A percentile compares a stretch with the other conserved stretches of the same genome.
Evolutionary conservation across 2,888 invertebrate genomes (phyloP).

Genomic region (Chrysotoxum bicinctum): DNA sequence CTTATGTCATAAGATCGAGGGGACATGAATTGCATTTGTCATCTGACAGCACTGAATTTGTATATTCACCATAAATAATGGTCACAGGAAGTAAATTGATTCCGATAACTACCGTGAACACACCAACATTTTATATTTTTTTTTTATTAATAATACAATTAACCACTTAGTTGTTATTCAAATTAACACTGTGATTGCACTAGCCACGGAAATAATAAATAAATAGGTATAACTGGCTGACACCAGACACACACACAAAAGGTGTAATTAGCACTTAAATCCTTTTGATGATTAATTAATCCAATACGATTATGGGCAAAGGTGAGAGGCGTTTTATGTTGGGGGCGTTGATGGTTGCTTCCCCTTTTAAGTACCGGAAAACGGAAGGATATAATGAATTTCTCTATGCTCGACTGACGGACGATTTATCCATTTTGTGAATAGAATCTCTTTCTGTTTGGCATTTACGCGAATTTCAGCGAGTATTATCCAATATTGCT

Average conservation of each 20-base stretch:
- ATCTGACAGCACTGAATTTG: constrained; percentile 34
- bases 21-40: constrained; percentile 18
- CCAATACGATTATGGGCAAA: constrained; percentile 51
- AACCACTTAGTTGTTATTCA: constrained; percentile 66
- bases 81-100: constrained; percentile 24
- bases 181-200: constrained; percentile 53
- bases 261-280: constrained; percentile 68
- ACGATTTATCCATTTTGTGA: constrained; percentile 17
- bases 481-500: neutral
- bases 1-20: constrained; percentile 35
- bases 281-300: constrained; percentile 69
- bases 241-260: constrained; percentile 23
- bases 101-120: constrained; percentile 14
- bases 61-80: constrained; percentile 14
- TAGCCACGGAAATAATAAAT: constrained; percentile 34
- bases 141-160: constrained; percentile 42
- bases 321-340: neutral
- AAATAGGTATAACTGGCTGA: constrained; percentile 42
- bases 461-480: constrained; percentile 18
- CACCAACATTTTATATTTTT: neutral
- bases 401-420: constrained; percentile 22
- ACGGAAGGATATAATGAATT: constrained; percentile 8
- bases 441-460: constrained; percentile 17
- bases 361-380: constrained; percentile 8
- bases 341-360: constrained; percentile 24